Percentiles rank a stretch among this genome's conserved stretches.
Evolutionary conservation across 2,113 vertebrate genomes (phyloP).

Genomic region (Notarius quadriscutis): DNA sequence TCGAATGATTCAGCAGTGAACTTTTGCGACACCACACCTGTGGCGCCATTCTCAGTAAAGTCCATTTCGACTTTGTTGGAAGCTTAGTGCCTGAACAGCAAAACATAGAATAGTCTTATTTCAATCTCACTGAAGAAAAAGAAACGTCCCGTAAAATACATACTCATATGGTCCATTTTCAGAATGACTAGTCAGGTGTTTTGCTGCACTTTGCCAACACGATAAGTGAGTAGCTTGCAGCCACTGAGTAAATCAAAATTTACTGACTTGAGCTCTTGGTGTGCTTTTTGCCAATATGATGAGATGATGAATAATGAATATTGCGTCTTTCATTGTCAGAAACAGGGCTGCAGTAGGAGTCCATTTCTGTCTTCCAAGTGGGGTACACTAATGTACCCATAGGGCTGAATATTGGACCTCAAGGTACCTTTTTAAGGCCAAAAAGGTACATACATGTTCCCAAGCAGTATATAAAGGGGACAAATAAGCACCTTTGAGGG

Average conservation of each 20-base stretch:
- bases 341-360: no score
- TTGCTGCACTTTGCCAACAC: neutral
- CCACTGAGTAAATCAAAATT: neutral
- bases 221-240: neutral
- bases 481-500: no score
- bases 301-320: no score
- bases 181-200: conserved; percentile 39
- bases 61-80: neutral
- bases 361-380: no score
- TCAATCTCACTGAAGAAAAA: neutral
- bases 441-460: no score
- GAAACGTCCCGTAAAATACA: conserved; percentile 13
- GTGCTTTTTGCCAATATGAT: neutral
- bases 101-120: neutral
- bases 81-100: neutral
- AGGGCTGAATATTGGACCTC: no score
- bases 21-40: conserved; percentile 19
- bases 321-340: no score
- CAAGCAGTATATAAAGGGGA: no score
- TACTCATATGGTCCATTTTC: conserved; percentile 21
- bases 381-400: no score
- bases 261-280: neutral
- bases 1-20: conserved; percentile 13
- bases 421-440: no score
- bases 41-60: neutral